Evolutionary conservation across 37 sponge, comb jelly and placozoan genomes (phyloP), one percentile per base, ranked within the genome.

Genomic region (Dysidea cf. avara): DNA sequence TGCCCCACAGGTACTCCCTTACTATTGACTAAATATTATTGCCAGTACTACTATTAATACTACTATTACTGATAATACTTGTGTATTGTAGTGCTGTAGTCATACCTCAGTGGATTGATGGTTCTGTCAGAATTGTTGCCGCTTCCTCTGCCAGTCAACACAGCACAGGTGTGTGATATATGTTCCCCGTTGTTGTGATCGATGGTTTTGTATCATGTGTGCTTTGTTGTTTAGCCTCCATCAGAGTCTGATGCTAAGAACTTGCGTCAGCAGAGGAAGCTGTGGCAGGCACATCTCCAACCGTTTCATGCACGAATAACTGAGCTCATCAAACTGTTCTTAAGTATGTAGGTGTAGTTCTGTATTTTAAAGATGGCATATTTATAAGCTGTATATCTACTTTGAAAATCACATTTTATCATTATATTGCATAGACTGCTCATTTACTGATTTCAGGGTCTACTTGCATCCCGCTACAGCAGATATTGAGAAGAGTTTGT

Each of bases 121-220:
- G 21, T 95, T 13, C 59, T 95, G 29, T 88, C 92, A 13, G 82
- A 91, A 51, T 80, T 95, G 50, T 74, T 95, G 56, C 96, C 96
- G 2, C 79, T 95, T 51, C 96, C 96, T 35, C 83, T 95, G 7
- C 96, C 96, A 26, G 66, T 87, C 0, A 83, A 80, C 26, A 36
- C 84, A 11, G 51, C 84, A 14, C 64, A 78, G 75, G 89, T 86
- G 40, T 26, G 58, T 2, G 20, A 36, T 38, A 43, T 9, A 43
- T 9, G n/a, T n/a, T n/a, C n/a, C 46, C 46, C 9, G 46, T 43
- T 43, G 46, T 43, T 12, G 5, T 9, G 9, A 12, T n/a, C n/a
- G n/a, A n/a, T n/a, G n/a, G 16, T 30, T 22, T 9, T 59, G n/a
- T n/a, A n/a, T n/a, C n/a, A n/a, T n/a, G n/a, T n/a, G n/a, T n/a